These are phyloP conservation scores for Leucoma salicis DNA, from an alignment of 2,888 invertebrate genomes.

Conservation along the genomic window DNA sequence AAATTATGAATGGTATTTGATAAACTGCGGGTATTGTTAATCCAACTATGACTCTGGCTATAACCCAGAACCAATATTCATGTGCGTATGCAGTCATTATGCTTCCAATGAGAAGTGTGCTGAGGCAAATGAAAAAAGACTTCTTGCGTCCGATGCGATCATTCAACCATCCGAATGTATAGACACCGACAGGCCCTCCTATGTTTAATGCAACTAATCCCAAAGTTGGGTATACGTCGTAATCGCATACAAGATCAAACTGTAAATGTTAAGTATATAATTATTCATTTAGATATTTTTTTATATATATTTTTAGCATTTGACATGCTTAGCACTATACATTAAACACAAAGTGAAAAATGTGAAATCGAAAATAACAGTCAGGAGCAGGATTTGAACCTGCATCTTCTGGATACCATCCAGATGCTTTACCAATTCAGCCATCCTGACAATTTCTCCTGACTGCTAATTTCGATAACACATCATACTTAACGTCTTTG, in stretches of 20 bases:
- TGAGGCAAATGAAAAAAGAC: conserved; percentile 92
- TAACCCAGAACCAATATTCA: conserved; percentile 92
- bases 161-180: conserved; percentile 92
- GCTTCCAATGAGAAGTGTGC: conserved; percentile 90
- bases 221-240: conserved; percentile 92
- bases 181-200: conserved; percentile 95
- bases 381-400: no score
- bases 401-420: no score
- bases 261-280: conserved; percentile 69
- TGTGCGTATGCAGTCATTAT: conserved; percentile 89
- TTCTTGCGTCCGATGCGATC: conserved; percentile 93
- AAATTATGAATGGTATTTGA: conserved; percentile 97
- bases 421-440: no score
- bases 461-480: no score
- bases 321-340: no score
- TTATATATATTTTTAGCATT: no score
- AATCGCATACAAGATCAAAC: conserved; percentile 95
- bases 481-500: no score
- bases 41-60: conserved; percentile 92
- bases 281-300: no score
- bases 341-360: no score
- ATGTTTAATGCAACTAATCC: conserved; percentile 92
- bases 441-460: no score
- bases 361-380: no score
- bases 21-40: conserved; percentile 95